These are phyloP conservation scores for Philopedon plagiatum DNA, from an alignment of 2,888 invertebrate species.

Conservation along the genomic window DNA sequence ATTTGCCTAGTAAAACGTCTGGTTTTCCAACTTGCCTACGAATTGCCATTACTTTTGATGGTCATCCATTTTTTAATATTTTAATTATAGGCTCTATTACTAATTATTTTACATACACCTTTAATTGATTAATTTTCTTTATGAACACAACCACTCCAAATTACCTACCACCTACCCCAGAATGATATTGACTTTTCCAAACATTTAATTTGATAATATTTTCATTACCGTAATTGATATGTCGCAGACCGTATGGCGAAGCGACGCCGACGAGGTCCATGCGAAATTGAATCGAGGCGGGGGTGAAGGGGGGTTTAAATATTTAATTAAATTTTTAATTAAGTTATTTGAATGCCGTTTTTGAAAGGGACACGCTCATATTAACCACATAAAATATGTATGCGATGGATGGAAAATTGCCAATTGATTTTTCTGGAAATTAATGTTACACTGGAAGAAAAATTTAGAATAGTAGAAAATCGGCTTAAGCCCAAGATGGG, in stretches of 20 bases:
- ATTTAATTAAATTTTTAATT: slow-evolving; percentile 50
- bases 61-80: too few relatives aligned
- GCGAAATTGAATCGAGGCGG: slow-evolving; percentile 24
- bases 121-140: neutral
- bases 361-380: slow-evolving; percentile 39
- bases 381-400: slow-evolving; percentile 46
- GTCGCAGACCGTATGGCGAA: slow-evolving; percentile 38
- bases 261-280: slow-evolving; percentile 19
- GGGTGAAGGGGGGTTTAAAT: slow-evolving; percentile 31
- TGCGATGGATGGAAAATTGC: slow-evolving; percentile 40
- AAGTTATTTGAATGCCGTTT: slow-evolving; percentile 49
- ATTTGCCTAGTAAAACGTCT: too few relatives aligned
- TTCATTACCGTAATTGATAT: slow-evolving; percentile 43
- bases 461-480: neutral
- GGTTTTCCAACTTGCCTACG: too few relatives aligned
- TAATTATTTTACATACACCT: neutral
- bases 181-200: slow-evolving; percentile 23
- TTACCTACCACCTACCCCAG: slow-evolving; percentile 11
- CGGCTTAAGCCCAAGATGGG: too few relatives aligned
- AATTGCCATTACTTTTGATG: too few relatives aligned
- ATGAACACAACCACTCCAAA: neutral
- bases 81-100: too few relatives aligned
- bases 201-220: slow-evolving; percentile 40
- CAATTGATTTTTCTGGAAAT: slow-evolving; percentile 32
- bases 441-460: neutral